Base-by-base conservation (phyloP, 2,797 vertebrate genomes). In the Cynodonichthys magdalenae region DNA sequence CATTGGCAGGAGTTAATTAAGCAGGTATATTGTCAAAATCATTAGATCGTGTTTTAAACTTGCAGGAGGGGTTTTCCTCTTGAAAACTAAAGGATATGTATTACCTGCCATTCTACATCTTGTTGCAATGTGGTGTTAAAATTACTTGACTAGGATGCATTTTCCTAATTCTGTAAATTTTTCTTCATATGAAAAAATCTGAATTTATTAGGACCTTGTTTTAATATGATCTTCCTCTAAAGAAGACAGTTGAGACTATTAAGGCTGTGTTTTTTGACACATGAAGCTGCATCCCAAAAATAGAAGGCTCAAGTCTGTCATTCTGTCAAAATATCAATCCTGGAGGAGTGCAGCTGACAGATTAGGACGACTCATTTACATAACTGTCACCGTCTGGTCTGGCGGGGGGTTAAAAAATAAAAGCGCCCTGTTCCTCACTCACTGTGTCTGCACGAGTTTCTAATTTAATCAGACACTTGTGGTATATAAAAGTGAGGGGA, bases 301-400 rank as follows among this genome's bases (percentile, higher is more conserved):
- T 81, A 80, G 80, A 80, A 63, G 64, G 77, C 75, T 79, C 57
- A 61, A 75, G 66, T 76, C 82, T 86, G 84, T 87, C 84, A 84
- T 65, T 55, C 61, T 83, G 86, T 86, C 83, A 86, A 71, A 86
- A 78, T 62, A 79, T 87, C 84, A 82, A 74, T 83, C 82, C 57
- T 63, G 44, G 47, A 63, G 59, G 60, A 82, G 73, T 61, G 62
- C 58, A 61, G 58, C 69, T 87, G 85, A 85, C 86, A 81, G 77
- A 89, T 85, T 82, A 85, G 77, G 80, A 84, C 4, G 45, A 69
- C 19, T 51, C 69, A 81, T 85, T 86, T 86, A 59, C 82, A 86
- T 83, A 86, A 77, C 71, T 77, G 83, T 82, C 82, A 86, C 71
- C 62, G 75, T 68, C 71, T 66, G 69, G 66, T 69, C 75, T 54